phyloP scores from a whole-genome alignment of 2,113 vertebrate species.

The Phalacrocorax carbo region DNA sequence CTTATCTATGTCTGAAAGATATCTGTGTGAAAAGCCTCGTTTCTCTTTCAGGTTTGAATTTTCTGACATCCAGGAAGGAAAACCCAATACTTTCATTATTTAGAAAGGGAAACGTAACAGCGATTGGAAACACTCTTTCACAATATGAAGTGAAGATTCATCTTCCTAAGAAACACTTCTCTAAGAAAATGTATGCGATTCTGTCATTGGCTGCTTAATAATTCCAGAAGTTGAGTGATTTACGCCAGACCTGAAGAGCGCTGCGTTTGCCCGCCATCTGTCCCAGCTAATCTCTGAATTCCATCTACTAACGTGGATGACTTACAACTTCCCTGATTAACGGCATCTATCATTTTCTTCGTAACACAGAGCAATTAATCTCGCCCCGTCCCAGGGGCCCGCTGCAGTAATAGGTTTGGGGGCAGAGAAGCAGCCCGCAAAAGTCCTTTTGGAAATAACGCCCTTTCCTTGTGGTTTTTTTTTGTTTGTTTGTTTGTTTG shows the following conservation, averaged over 20 bases:
- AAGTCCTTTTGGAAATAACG: not conserved
- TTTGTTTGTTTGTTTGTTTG: no score
- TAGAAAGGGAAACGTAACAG: not conserved
- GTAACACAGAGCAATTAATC: slow-evolving; percentile 30
- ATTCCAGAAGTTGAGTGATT: slow-evolving; percentile 15
- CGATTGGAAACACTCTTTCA: not conserved
- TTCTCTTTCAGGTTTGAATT: not conserved
- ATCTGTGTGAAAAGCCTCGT: not conserved
- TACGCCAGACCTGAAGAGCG: not conserved
- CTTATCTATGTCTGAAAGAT: not conserved
- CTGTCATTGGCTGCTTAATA: not conserved
- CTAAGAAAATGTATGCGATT: not conserved
- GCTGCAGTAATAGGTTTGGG: not conserved
- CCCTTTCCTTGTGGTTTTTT: no score
- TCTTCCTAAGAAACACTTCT: not conserved
- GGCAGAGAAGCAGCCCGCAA: not conserved
- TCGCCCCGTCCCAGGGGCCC: not conserved
- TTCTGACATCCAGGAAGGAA: not conserved
- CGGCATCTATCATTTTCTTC: slow-evolving; percentile 42
- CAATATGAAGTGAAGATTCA: not conserved
- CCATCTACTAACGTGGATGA: slow-evolving; percentile 20
- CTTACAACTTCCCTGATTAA: slow-evolving; percentile 42
- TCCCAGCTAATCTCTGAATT: slow-evolving; percentile 33
- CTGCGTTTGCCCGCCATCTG: slow-evolving; percentile 25
- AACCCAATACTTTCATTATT: not conserved